These are phyloP conservation scores for Cheilosia vernalis DNA, from an alignment of 2,888 invertebrate genomes.

Conservation along the genomic window DNA sequence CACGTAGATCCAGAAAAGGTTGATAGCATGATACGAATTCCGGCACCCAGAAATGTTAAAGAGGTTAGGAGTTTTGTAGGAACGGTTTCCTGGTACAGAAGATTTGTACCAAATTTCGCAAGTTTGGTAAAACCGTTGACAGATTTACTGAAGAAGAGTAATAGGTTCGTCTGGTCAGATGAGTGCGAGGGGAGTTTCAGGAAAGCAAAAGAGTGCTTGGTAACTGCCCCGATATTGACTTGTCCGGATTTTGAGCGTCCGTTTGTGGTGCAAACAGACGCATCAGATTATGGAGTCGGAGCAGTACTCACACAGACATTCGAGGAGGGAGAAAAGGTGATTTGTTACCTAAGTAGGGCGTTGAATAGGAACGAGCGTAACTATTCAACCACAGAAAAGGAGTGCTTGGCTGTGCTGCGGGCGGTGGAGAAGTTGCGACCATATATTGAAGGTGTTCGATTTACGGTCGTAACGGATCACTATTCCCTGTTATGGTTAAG, in stretches of 20 bases:
- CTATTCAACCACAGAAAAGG: constrained; percentile 38
- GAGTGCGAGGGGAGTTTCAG: no score
- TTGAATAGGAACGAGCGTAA: constrained; percentile 24
- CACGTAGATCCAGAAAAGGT: no score
- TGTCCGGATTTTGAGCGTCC: constrained; percentile 4
- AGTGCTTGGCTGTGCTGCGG: constrained; percentile 54
- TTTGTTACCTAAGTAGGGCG: constrained; percentile 43
- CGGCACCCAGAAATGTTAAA: no score
- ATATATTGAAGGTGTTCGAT: constrained; percentile 48
- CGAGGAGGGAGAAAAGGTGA: constrained; percentile 34
- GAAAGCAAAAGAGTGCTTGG: no score
- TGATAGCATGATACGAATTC: no score
- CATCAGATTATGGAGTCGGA: constrained; percentile 48
- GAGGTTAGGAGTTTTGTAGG: no score
- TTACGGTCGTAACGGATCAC: not conserved
- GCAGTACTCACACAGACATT: constrained; percentile 50
- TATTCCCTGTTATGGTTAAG: constrained; percentile 58
- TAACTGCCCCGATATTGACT: not conserved
- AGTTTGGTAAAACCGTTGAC: no score
- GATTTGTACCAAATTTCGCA: no score
- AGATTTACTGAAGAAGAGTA: no score
- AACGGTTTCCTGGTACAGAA: no score
- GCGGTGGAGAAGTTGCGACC: constrained; percentile 53
- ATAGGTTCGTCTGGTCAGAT: no score
- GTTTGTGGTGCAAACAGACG: constrained; percentile 44